phyloP scores from a whole-genome alignment of 1,140 invertebrate genomes.

The Phymastichus coffea region DNA sequence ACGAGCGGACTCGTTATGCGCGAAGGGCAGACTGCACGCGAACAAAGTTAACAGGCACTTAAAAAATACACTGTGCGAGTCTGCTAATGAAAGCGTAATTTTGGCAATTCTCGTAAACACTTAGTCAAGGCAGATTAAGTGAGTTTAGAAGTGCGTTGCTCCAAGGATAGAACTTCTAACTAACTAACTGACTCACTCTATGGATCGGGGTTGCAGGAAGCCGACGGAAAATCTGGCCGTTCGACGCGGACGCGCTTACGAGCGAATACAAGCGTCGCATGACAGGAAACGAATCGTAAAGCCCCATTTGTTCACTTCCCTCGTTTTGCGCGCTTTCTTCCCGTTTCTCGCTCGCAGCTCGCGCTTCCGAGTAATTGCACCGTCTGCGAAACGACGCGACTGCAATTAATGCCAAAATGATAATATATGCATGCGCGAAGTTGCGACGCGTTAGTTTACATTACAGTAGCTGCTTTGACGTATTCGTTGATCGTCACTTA shows the following conservation, averaged over 20 bases:
- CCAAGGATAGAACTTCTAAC: too few species aligned
- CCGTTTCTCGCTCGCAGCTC: too few species aligned
- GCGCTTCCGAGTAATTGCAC: too few species aligned
- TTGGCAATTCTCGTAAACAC: background rate
- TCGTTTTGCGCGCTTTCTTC: background rate
- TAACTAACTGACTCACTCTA: background rate
- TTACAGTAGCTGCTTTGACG: too few species aligned
- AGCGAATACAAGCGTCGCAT: background rate
- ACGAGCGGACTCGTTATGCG: background rate
- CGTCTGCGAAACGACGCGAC: too few species aligned
- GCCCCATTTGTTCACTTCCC: slow-evolving; percentile 17
- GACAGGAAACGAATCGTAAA: slow-evolving; percentile 24
- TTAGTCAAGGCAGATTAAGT: slow-evolving; percentile 14
- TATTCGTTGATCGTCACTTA: background rate
- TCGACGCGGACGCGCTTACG: background rate
- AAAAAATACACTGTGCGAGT: background rate
- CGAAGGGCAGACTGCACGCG: background rate
- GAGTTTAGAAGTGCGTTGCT: background rate
- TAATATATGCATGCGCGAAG: background rate
- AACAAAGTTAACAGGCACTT: background rate
- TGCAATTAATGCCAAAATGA: too few species aligned
- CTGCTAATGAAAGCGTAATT: background rate
- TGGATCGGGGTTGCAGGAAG: background rate
- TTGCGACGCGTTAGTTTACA: background rate
- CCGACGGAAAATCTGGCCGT: background rate